Evolutionary conservation across 2,888 invertebrate species (phyloP).

Genomic region (Nezara viridula): DNA sequence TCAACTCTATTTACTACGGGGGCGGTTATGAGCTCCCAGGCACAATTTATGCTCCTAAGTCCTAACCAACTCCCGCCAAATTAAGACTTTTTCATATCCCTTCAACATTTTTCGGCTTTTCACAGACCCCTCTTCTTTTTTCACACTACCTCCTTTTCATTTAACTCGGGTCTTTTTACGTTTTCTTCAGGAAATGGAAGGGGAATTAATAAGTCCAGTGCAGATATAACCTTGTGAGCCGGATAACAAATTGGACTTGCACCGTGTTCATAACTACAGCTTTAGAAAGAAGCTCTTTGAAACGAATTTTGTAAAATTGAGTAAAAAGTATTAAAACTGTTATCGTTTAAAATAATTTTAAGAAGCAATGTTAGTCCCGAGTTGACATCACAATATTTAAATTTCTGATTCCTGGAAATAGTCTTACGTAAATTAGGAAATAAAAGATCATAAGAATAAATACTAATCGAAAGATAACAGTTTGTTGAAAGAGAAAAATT

Average conservation of each 20-base stretch:
- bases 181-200: slow-evolving; percentile 37
- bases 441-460: no score
- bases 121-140: neutral
- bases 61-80: slow-evolving; percentile 19
- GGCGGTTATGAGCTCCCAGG: neutral
- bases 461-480: no score
- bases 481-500: no score
- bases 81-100: slow-evolving; percentile 50
- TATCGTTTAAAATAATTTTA: neutral
- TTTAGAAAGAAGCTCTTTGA: neutral
- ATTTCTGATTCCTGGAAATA: no score
- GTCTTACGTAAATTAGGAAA: no score
- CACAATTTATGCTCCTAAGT: slow-evolving; percentile 30
- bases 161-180: slow-evolving; percentile 16
- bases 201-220: slow-evolving; percentile 18
- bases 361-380: no score
- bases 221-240: neutral
- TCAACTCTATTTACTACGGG: slow-evolving; percentile 15
- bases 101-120: slow-evolving; percentile 9
- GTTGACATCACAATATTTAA: no score
- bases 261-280: neutral
- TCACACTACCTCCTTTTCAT: slow-evolving; percentile 46
- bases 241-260: neutral
- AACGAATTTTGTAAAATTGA: neutral
- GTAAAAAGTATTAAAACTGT: neutral